Conservation (phyloP, 2,888 invertebrate species). For the Drosophila testacea region DNA sequence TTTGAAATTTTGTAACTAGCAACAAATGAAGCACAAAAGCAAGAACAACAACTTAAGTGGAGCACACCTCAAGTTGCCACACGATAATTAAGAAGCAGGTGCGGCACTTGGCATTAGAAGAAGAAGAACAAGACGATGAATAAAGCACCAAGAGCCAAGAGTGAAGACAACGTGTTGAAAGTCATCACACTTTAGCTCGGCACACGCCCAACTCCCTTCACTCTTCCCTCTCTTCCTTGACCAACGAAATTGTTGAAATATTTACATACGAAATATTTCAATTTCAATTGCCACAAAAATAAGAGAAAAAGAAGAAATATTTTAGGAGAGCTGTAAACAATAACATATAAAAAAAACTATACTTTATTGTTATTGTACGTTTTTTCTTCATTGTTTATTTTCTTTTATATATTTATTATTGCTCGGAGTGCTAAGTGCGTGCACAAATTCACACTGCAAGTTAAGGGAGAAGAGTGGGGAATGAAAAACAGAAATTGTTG, state of each 20-base stretch:
- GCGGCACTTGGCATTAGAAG: conserved; percentile 28
- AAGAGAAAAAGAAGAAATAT: conserved; percentile 12
- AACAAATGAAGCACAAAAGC: conserved; percentile 49
- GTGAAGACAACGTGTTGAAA: conserved; percentile 23
- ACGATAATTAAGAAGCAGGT: conserved; percentile 57
- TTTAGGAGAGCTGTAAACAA: conserved; percentile 31
- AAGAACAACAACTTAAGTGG: conserved; percentile 41
- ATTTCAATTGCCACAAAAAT: conserved; percentile 37
- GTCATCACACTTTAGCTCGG: conserved; percentile 45
- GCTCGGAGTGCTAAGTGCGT: conserved; percentile 38
- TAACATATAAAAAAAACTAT: conserved; percentile 27
- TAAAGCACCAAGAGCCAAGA: neutral
- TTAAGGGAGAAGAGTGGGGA: conserved; percentile 2
- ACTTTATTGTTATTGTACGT: conserved; percentile 7
- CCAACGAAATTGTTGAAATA: conserved; percentile 29
- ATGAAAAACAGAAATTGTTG: conserved; percentile 23
- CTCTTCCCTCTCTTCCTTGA: neutral
- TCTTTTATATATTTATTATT: conserved; percentile 39
- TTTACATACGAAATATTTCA: conserved; percentile 62
- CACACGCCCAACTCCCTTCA: conserved; percentile 26
- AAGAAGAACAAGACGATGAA: neutral
- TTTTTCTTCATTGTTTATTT: conserved; percentile 21
- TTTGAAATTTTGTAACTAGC: conserved; percentile 58
- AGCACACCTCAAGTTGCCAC: conserved; percentile 54
- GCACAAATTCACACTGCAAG: conserved; percentile 52